Evolutionary conservation across 2,888 invertebrate species (phyloP), one percentile per base, ranked within the genome.

Genomic region (Stratiomys singularior): DNA sequence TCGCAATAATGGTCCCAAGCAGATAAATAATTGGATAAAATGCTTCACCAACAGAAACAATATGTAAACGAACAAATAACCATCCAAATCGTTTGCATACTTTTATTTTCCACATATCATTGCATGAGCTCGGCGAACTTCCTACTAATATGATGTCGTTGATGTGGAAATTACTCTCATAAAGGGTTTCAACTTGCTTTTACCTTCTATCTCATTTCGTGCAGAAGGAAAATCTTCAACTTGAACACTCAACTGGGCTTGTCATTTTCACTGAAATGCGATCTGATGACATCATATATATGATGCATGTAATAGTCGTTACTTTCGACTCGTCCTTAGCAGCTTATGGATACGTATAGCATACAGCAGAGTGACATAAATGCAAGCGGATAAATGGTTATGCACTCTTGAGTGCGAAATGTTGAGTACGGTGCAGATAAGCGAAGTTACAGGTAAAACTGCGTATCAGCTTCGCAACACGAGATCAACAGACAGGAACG

Each of bases 231-330:
- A 69, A 67, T 46, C 25, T 69, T 69, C 13, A 9, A 9, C 18
- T 37, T 67, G 21, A 67, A 27, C 67, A 67, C 47, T 47, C 25
- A 23, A 21, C n/a, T 69, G 25, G 15, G 9, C 27, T 46, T 74
- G 74, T 74, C 74, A 74, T 74, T 74, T 74, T 74, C 74, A 74
- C 74, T 74, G 74, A 74, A 74, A 74, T 60, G 74, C 58, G 60
- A 74, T 58, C 74, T 74, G 74, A 74, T 74, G 74, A 74, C 74
- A 74, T 74, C 74, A 74, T 60, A 52, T 28, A 74, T 60, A 44
- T 30, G 21, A 69, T 69, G 69, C 69, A 69, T 69, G 25, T 69
- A 69, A 69, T 69, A 23, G 9, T 5, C 37, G 37, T 37, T 37
- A 37, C 9, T 37, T 37, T 37, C 3, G 3, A 37, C 37, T 37